Base-by-base conservation (phyloP, 2,797 vertebrate species). In the Anabacerthia variegaticeps region DNA sequence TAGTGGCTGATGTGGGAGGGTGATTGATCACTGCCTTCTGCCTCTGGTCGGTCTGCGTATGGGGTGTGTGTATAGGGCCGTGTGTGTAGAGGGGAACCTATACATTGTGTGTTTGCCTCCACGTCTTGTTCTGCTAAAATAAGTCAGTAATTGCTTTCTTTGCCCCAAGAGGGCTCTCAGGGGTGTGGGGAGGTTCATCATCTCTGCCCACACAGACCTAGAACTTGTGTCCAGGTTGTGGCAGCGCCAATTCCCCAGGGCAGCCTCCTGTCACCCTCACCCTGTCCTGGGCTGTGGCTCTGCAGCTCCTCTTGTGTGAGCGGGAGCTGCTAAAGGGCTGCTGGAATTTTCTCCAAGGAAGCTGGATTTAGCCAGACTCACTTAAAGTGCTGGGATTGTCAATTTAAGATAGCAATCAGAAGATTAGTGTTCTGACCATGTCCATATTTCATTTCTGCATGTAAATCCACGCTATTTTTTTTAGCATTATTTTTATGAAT, bases 401-500 rank as follows among this genome's bases (percentile, higher is more conserved):
- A 6, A 34, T 87, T 85, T 84, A 32, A 85, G 92, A 95, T 93
- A 94, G 52, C 83, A 74, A 68, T 91, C 67, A 0, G 59, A 49
- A 90, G 74, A 96, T 96, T 62, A 93, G 71, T 85, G 93, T 87
- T 93, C 82, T 85, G 88, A 21, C 88, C 59, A 4, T 95, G 93
- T 94, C 93, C 61, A 2, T 74, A 83, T 89, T 95, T 95, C 74
- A 74, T 91, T 96, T 68, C 88, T 77, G 65, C 71, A 77, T 93
- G 80, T 96, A 94, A 95, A 96, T 91, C 88, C 27, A 9, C 8
- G 3, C 76, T 90, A 46, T 61, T 61, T 54, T 95, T 92, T 49
- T 91, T 71, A 37, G 83, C 41, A 27, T 82, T 93, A 76, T 96
- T 96, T 95, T 92, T 92, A 89, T 92, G 85, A 94, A 92, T 95